Evolutionary conservation across 2,797 vertebrate genomes (phyloP), one percentile per base, ranked within the genome.

Genomic region (Diplodus puntazzo): DNA sequence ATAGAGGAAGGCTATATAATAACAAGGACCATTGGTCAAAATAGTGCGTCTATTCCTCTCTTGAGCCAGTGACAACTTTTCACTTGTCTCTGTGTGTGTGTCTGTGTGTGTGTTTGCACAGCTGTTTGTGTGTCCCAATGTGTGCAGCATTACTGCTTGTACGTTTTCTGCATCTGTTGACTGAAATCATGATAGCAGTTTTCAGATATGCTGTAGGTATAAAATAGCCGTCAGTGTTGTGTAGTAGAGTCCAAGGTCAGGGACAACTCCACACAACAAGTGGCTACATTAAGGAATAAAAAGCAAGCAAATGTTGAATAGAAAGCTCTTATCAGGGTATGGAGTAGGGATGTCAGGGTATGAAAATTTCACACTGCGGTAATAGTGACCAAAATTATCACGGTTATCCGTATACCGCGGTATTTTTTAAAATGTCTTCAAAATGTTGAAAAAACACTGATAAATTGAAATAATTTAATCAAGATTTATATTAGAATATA

Each of bases 1-100:
- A 20, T 42, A 67, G 45, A 30, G 46, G 30, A 75, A 23, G 69
- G 58, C 16, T 75, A 64, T 43, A 46, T 72, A 73, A 68, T 89
- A 79, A 74, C 82, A 79, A 84, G 80, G 62, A 72, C 73, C 73
- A 75, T 85, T 74, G 83, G 79, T 83, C 81, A 70, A 52, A 75
- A 54, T 61, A 54, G 49, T 72, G 9, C 79, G 65, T 81, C 73
- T 80, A 65, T 84, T 75, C 17, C 46, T 8, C 55, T 21, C 48
- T 43, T 65, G 77, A 49, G 42, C 48, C 60, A 55, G 2, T 75
- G 69, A 64, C 64, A 73, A 77, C 49, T 45, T 64, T 74, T 61
- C 71, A 81, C 12, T 1, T 71, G 66, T 21, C 21, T n/a, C 5
- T 48, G 1, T 55, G n/a, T 39, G 14, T 25, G 53, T 62, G 6